Evolutionary conservation across 2,888 invertebrate species (phyloP).

Genomic region (Cylindroiulus punctatus): DNA sequence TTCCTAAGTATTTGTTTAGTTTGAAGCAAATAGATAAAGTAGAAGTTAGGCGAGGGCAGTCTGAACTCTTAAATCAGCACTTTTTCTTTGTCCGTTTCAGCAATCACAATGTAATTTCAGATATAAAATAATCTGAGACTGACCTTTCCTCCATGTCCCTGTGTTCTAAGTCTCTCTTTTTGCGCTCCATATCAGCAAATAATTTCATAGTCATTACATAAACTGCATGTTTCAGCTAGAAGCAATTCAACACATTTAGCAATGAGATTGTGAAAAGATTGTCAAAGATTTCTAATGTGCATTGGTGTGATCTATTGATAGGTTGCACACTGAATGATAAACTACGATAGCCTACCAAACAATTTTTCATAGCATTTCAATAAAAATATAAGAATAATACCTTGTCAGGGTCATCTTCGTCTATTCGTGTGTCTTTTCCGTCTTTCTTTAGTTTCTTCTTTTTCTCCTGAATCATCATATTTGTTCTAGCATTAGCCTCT

Average conservation of each 20-base stretch:
- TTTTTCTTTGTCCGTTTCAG: background rate
- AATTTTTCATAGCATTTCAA: background rate
- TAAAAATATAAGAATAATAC: slow-evolving; percentile 61
- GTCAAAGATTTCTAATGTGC: background rate
- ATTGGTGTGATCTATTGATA: too few relatives aligned
- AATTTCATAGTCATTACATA: slow-evolving; percentile 99
- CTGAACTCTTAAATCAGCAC: too few relatives aligned
- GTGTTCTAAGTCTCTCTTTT: slow-evolving; percentile 84
- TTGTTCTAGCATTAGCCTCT: slow-evolving; percentile 94
- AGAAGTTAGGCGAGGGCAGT: background rate
- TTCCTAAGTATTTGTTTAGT: slow-evolving; percentile 71
- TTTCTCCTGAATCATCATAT: slow-evolving; percentile 93
- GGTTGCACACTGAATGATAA: too few relatives aligned
- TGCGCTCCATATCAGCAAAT: slow-evolving; percentile 94
- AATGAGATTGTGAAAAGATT: background rate
- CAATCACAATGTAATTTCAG: background rate
- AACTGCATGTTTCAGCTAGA: slow-evolving; percentile 79
- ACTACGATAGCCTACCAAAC: background rate
- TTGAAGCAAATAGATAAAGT: background rate
- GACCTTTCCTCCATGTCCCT: slow-evolving; percentile 86
- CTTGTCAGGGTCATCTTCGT: slow-evolving; percentile 74
- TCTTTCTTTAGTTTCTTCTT: slow-evolving; percentile 91
- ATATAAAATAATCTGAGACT: slow-evolving; percentile 39
- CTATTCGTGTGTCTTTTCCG: slow-evolving; percentile 76
- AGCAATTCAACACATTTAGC: background rate